phyloP scores from a whole-genome alignment of 1,140 invertebrate genomes.

The Nephotettix cincticeps region DNA sequence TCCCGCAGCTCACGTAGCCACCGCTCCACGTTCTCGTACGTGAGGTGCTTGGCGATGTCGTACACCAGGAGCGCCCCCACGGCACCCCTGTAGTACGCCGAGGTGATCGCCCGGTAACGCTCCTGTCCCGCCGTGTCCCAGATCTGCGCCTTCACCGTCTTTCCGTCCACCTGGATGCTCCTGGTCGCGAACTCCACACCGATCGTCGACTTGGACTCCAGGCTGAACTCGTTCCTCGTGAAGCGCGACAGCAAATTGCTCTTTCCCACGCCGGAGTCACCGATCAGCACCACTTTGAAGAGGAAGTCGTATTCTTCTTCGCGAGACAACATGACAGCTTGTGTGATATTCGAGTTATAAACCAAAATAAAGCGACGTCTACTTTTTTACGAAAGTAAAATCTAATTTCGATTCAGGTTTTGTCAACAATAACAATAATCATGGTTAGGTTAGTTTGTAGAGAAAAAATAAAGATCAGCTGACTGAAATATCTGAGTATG shows the following conservation, averaged over 20 bases:
- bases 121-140: conserved; percentile 99
- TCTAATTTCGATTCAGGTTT: too few species aligned
- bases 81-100: conserved; percentile 94
- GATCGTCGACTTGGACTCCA: conserved; percentile 99
- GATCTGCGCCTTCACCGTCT: conserved; percentile 98
- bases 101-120: conserved; percentile 97
- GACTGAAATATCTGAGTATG: too few species aligned
- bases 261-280: conserved; percentile 99
- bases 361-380: too few species aligned
- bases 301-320: too few species aligned
- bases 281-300: conserved; percentile 99
- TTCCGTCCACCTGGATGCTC: conserved; percentile 96
- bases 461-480: too few species aligned
- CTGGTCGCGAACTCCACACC: conserved; percentile 99
- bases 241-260: conserved; percentile 98
- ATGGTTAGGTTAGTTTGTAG: too few species aligned
- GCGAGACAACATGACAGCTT: too few species aligned
- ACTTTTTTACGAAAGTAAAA: too few species aligned
- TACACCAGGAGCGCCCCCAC: conserved; percentile 95
- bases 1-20: conserved; percentile 94
- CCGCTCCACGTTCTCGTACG: conserved; percentile 99
- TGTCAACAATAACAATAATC: too few species aligned
- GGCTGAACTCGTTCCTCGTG: conserved; percentile 99
- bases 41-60: conserved; percentile 98
- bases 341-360: too few species aligned